These are phyloP conservation scores for Nephrotoma appendiculata DNA, from an alignment of 2,888 invertebrate species.

Conservation along the genomic window DNA sequence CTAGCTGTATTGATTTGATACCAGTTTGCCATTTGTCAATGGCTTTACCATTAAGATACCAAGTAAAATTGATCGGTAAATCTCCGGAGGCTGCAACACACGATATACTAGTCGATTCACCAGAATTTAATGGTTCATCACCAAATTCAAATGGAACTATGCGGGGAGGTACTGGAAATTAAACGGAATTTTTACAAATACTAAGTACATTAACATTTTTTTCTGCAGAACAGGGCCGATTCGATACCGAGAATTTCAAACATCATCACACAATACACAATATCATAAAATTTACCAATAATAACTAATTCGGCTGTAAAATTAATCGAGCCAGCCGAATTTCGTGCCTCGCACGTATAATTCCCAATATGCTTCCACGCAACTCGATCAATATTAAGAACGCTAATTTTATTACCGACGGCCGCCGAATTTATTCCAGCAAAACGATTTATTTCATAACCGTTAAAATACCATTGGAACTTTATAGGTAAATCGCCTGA, in stretches of 20 bases:
- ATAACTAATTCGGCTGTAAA: slow-evolving; percentile 45
- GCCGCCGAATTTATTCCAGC: slow-evolving; percentile 36
- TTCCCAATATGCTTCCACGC: slow-evolving; percentile 53
- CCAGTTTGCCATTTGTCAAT: slow-evolving; percentile 18
- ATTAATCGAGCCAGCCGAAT: slow-evolving; percentile 44
- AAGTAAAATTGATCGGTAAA: slow-evolving; percentile 39
- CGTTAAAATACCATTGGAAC: slow-evolving; percentile 52
- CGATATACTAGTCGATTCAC: slow-evolving; percentile 27
- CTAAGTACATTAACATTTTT: slow-evolving; percentile 44
- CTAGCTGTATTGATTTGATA: slow-evolving; percentile 17
- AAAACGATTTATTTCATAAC: slow-evolving; percentile 28
- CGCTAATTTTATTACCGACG: slow-evolving; percentile 45
- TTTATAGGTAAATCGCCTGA: slow-evolving; percentile 51
- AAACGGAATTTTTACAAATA: slow-evolving; percentile 26
- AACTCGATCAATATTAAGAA: slow-evolving; percentile 53
- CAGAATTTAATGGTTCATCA: slow-evolving; percentile 35
- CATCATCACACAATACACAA: slow-evolving; percentile 11
- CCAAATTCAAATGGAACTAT: slow-evolving; percentile 64
- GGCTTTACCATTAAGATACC: slow-evolving; percentile 38
- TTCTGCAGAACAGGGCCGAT: slow-evolving; percentile 37
- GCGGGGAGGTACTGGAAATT: slow-evolving; percentile 52
- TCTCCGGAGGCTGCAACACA: slow-evolving; percentile 37
- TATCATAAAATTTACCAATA: slow-evolving; percentile 32
- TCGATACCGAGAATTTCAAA: slow-evolving; percentile 36
- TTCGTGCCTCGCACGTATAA: slow-evolving; percentile 54